Evolutionary conservation across 1,140 invertebrate species (phyloP).

Genomic region (Stratiolaelaps scimitus): DNA sequence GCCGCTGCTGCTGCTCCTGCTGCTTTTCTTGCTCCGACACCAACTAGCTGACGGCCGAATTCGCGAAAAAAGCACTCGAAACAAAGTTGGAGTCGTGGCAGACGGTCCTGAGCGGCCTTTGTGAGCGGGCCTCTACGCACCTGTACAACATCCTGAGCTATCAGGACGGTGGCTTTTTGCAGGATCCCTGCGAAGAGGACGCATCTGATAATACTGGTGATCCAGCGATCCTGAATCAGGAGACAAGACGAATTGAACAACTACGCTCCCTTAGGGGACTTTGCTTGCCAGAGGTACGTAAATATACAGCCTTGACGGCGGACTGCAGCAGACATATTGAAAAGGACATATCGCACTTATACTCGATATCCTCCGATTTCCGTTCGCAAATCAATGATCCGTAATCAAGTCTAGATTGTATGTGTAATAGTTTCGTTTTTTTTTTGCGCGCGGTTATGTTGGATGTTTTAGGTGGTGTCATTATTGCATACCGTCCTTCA

Average conservation of each 20-base stretch:
- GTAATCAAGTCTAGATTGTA: neutral
- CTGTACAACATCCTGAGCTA: slow-evolving; percentile 6
- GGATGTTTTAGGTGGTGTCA: neutral
- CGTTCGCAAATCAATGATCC: neutral
- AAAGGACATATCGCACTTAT: no score
- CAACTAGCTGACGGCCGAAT: neutral
- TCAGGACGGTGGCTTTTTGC: slow-evolving; percentile 4
- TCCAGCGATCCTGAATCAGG: neutral
- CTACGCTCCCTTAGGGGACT: neutral
- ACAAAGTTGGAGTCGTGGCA: slow-evolving; percentile 19
- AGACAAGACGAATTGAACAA: neutral
- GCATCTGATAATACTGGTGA: neutral
- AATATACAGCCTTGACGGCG: no score
- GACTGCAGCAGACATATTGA: no score
- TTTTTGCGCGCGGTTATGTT: neutral
- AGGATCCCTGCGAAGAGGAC: neutral
- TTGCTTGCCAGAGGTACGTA: slow-evolving; percentile 5
- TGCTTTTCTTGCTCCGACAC: no score
- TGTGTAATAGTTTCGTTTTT: no score
- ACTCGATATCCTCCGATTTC: neutral
- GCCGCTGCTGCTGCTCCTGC: no score
- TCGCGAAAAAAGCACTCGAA: slow-evolving; percentile 1
- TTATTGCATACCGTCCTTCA: slow-evolving; percentile 19
- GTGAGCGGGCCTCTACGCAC: neutral
- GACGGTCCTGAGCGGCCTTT: neutral